phyloP scores from a whole-genome alignment of 2,113 vertebrate genomes.

The Prunella himalayana region DNA sequence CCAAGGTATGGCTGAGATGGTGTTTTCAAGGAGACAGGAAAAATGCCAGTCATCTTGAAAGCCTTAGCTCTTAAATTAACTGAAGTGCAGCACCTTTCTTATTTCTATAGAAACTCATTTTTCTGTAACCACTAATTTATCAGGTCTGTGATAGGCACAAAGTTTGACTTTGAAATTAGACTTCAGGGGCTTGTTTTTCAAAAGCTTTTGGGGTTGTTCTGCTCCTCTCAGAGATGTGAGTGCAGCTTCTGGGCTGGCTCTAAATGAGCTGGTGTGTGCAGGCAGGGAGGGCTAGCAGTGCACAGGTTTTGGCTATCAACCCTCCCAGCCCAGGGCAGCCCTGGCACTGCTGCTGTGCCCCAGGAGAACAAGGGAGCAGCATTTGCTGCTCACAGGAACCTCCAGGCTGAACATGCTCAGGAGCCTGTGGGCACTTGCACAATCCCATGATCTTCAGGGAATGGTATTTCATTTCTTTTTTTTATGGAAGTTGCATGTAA shows the following conservation, averaged over 20 bases:
- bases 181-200: not conserved
- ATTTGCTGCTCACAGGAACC: not conserved
- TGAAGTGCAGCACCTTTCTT: not conserved
- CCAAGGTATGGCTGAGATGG: not conserved
- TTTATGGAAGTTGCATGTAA: not conserved
- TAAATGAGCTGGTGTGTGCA: accelerated
- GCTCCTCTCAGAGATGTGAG: not conserved
- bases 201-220: accelerated
- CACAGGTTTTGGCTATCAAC: accelerated
- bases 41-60: not conserved
- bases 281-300: not conserved
- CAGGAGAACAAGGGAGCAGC: accelerated
- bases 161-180: not conserved
- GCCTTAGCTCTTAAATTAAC: not conserved
- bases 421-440: not conserved
- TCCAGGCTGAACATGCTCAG: not conserved
- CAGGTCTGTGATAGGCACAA: not conserved
- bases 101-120: not conserved
- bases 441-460: not conserved
- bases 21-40: not conserved
- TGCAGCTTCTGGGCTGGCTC: not conserved
- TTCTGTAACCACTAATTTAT: not conserved
- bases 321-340: not conserved
- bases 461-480: not conserved
- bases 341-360: accelerated